phyloP scores from a whole-genome alignment of 1,140 invertebrate species.

The Drosophila watanabei region DNA sequence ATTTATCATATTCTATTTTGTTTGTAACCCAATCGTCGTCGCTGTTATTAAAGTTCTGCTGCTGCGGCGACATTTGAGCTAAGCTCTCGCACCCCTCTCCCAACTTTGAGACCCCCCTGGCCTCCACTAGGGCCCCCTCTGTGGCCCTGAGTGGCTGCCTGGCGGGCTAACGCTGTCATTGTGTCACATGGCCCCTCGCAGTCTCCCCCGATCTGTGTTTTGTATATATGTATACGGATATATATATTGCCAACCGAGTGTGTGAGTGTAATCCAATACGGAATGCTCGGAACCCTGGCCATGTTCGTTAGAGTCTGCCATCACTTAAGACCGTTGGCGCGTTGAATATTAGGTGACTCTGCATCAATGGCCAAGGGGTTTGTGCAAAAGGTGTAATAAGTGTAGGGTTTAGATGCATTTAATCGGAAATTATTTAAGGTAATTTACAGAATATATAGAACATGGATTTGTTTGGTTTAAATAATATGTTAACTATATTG shows the following conservation, averaged over 20 bases:
- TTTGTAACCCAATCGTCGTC: slow-evolving; percentile 75
- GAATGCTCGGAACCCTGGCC: slow-evolving; percentile 33
- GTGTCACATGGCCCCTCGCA: slow-evolving; percentile 49
- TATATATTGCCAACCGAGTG: not conserved
- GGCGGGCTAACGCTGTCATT: slow-evolving; percentile 57
- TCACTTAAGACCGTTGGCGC: slow-evolving; percentile 33
- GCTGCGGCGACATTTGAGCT: slow-evolving; percentile 75
- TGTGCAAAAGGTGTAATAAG: slow-evolving; percentile 10
- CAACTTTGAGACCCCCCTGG: slow-evolving; percentile 3
- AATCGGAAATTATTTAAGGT: not conserved
- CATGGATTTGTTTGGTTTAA: not conserved
- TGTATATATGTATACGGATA: not conserved
- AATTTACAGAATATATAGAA: too few species aligned
- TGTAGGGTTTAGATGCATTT: not conserved
- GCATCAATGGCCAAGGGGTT: not conserved
- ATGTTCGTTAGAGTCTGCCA: slow-evolving; percentile 39
- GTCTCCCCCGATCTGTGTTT: slow-evolving; percentile 16
- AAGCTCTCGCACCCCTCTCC: slow-evolving; percentile 24
- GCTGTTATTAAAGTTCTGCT: slow-evolving; percentile 83
- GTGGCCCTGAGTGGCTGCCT: slow-evolving; percentile 64
- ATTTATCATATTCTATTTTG: slow-evolving; percentile 84
- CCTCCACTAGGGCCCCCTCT: not conserved
- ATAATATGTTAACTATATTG: not conserved
- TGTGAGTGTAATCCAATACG: slow-evolving; percentile 33
- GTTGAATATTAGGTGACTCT: slow-evolving; percentile 20